Evolutionary conservation across 1,140 invertebrate genomes (phyloP).

Genomic region (Drosophila malerkotliana): DNA sequence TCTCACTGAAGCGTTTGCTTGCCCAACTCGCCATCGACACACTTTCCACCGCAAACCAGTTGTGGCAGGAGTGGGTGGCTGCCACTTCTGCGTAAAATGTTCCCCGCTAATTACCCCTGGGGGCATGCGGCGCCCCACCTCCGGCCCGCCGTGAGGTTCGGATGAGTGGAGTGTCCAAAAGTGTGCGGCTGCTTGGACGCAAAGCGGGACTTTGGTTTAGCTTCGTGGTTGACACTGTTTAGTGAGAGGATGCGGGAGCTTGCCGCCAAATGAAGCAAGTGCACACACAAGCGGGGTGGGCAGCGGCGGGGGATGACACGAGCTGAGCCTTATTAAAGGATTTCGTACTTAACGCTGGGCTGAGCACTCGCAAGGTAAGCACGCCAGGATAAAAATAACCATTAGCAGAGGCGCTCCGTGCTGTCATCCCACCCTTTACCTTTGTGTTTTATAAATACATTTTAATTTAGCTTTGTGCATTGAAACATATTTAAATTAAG

Average conservation of each 20-base stretch:
- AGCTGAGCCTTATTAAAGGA: conserved; percentile 58
- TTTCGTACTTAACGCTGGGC: conserved; percentile 48
- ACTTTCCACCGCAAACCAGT: conserved; percentile 30
- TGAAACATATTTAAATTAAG: conserved; percentile 82
- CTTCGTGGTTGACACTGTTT: conserved; percentile 61
- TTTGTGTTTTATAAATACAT: conserved; percentile 69
- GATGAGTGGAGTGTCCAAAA: conserved; percentile 28
- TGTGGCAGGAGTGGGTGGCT: too few species aligned
- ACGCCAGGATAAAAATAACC: conserved; percentile 64
- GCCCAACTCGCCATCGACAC: conserved; percentile 8
- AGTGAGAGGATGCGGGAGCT: conserved; percentile 43
- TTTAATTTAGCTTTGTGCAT: conserved; percentile 81
- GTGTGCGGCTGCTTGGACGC: conserved; percentile 32
- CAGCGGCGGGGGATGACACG: conserved; percentile 16
- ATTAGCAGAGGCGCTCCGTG: conserved; percentile 63
- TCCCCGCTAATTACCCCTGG: conserved; percentile 35
- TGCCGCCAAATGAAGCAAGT: conserved; percentile 74
- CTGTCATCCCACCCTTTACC: neutral
- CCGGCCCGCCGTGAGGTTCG: neutral
- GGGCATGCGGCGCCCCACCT: neutral
- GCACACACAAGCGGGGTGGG: conserved; percentile 47
- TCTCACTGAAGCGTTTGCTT: neutral
- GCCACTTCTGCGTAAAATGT: neutral
- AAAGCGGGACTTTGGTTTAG: conserved; percentile 42
- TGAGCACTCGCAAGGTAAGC: conserved; percentile 46